These are phyloP conservation scores for Thyatira batis DNA, from an alignment of 2,888 invertebrate genomes.

Conservation along the genomic window DNA sequence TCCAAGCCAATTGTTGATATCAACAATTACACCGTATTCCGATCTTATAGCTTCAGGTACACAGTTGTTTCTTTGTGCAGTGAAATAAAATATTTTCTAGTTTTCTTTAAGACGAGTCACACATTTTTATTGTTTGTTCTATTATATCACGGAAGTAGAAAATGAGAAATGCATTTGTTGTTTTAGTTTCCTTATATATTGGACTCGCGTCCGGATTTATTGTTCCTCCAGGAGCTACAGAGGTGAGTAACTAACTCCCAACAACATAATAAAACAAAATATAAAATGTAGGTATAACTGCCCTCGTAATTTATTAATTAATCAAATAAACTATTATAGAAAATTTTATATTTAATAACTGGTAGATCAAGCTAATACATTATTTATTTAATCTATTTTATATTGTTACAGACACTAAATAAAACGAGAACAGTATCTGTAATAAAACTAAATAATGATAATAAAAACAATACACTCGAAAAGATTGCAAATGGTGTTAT, in stretches of 20 bases:
- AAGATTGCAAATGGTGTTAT: constrained; percentile 15
- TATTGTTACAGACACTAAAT: neutral
- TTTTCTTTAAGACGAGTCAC: constrained; percentile 8
- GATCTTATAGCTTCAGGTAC: constrained; percentile 4
- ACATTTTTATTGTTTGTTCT: constrained; percentile 11
- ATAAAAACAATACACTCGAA: constrained; percentile 14
- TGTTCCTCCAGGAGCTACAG: constrained; percentile 39
- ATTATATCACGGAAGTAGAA: constrained; percentile 27
- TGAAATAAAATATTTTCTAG: constrained; percentile 6
- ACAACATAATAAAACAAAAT: constrained; percentile 9
- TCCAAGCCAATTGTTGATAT: constrained; percentile 4
- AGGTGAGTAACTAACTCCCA: constrained; percentile 47
- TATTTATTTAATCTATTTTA: no score
- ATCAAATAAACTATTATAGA: no score
- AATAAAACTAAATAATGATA: neutral
- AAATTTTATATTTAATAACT: no score
- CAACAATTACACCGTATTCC: constrained; percentile 13
- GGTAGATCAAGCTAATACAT: no score
- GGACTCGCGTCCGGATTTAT: constrained; percentile 51
- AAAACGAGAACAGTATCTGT: neutral
- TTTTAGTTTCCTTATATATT: constrained; percentile 54
- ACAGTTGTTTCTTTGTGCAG: constrained; percentile 10
- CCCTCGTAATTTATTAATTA: neutral
- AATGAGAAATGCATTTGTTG: constrained; percentile 56
- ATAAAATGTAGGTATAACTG: neutral